Evolutionary conservation across 2,797 vertebrate genomes (phyloP).

Genomic region (Odontamblyopus rebecca): DNA sequence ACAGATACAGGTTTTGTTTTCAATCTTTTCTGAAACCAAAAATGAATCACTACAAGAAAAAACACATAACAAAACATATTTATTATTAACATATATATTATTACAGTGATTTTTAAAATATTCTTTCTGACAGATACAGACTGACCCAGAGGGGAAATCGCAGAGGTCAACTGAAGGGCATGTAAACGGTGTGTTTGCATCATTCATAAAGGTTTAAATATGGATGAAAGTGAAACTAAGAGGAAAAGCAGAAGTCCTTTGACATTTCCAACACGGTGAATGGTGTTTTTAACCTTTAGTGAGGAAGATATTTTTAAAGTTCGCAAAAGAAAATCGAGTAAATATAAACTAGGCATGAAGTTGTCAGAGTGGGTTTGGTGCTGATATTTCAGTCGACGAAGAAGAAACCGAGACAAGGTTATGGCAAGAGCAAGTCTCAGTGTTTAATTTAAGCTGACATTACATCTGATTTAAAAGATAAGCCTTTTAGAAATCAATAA

Average conservation of each 20-base stretch:
- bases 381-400: background rate
- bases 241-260: constrained; percentile 19
- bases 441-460: too few relatives aligned
- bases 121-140: constrained; percentile 17
- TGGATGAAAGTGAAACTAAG: constrained; percentile 17
- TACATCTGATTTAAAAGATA: too few relatives aligned
- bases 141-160: constrained; percentile 25
- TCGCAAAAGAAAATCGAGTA: background rate
- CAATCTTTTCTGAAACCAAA: background rate
- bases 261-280: constrained; percentile 10
- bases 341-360: background rate
- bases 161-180: constrained; percentile 42
- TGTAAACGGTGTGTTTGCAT: constrained; percentile 12
- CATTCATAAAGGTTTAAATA: constrained; percentile 37
- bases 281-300: background rate
- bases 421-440: background rate
- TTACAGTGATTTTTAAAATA: background rate
- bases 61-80: background rate
- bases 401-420: background rate
- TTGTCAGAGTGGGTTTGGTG: background rate
- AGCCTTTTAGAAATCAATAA: too few relatives aligned
- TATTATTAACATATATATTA: too few relatives aligned
- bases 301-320: background rate
- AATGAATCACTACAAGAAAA: background rate
- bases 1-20: background rate